Conservation (phyloP, 2,797 vertebrate species). For the Centroberyx gerrardi region DNA sequence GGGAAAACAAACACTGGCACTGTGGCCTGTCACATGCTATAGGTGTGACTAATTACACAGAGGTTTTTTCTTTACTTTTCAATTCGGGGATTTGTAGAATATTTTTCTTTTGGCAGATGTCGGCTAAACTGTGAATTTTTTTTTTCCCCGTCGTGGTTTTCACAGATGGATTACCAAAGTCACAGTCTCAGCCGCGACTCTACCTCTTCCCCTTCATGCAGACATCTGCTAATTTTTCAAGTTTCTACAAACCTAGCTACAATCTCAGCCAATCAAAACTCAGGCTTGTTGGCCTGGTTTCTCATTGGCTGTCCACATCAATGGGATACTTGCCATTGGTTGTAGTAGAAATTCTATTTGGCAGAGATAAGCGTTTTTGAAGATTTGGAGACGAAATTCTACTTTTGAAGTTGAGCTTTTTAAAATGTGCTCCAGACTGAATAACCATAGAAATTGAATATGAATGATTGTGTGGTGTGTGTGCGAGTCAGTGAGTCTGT, state of each 20-base stretch:
- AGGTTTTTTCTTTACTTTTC: constrained; percentile 37
- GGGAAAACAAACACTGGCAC: constrained; percentile 54
- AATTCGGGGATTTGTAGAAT: constrained; percentile 53
- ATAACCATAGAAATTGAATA: constrained; percentile 60
- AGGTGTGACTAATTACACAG: constrained; percentile 61
- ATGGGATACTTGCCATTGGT: constrained; percentile 68
- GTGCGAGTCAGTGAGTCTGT: constrained; percentile 2
- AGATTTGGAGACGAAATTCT: constrained; percentile 75
- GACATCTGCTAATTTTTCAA: constrained; percentile 63
- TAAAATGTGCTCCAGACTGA: constrained; percentile 58
- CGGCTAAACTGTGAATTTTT: constrained; percentile 54
- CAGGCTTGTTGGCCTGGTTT: constrained; percentile 77
- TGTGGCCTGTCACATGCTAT: constrained; percentile 42
- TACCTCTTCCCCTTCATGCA: constrained; percentile 56
- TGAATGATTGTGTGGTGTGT: constrained; percentile 35
- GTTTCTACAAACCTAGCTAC: constrained; percentile 72
- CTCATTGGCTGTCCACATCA: constrained; percentile 78
- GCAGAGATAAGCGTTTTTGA: constrained; percentile 79
- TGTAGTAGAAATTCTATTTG: constrained; percentile 64
- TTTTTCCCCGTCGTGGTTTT: constrained; percentile 50
- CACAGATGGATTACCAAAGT: constrained; percentile 64
- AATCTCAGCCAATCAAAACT: constrained; percentile 70
- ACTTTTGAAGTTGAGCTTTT: constrained; percentile 70
- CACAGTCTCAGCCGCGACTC: constrained; percentile 52
- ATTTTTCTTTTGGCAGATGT: constrained; percentile 51